Percentiles rank a stretch among this genome's conserved stretches.
These are phyloP conservation scores for Ditylenchus dipsaci DNA, from an alignment of 1,140 invertebrate genomes.

Conservation along the genomic window DNA sequence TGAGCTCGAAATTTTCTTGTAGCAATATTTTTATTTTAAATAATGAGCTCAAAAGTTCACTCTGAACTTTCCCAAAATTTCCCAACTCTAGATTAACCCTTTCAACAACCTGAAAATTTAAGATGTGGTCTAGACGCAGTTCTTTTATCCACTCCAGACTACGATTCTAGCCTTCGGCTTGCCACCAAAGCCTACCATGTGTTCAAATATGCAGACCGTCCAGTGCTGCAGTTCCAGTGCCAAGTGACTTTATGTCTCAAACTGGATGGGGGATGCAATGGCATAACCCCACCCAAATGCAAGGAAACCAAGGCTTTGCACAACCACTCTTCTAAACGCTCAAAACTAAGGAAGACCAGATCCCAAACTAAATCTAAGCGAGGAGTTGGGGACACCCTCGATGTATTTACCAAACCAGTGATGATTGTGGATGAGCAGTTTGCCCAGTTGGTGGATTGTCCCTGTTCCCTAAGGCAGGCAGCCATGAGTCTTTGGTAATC, in stretches of 20 bases:
- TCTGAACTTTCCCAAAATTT: too few relatives aligned
- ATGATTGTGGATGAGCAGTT: conserved; percentile 49
- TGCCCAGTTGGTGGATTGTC: conserved; percentile 40
- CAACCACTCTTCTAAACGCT: conserved; percentile 12
- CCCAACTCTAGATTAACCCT: too few relatives aligned
- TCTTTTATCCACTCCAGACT: conserved; percentile 53
- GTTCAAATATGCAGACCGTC: conserved; percentile 56
- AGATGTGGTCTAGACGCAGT: conserved; percentile 53
- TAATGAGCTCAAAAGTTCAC: too few relatives aligned
- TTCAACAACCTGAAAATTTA: conserved; percentile 16
- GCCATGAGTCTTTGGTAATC: conserved; percentile 1
- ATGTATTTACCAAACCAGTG: conserved; percentile 47
- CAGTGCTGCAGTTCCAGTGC: conserved; percentile 58
- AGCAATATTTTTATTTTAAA: too few relatives aligned
- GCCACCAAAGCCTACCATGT: conserved; percentile 55
- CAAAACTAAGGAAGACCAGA: conserved; percentile 20
- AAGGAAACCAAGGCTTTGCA: conserved; percentile 46
- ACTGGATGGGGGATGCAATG: conserved; percentile 53
- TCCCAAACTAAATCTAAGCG: conserved; percentile 3
- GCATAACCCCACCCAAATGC: conserved; percentile 55
- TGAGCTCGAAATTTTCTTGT: too few relatives aligned
- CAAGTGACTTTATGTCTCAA: conserved; percentile 57
- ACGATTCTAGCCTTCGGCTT: conserved; percentile 44
- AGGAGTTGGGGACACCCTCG: conserved; percentile 31
- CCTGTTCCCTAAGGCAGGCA: neutral